Base-by-base conservation (phyloP, 2,888 invertebrate species). In the Pyrrhosoma nymphula region DNA sequence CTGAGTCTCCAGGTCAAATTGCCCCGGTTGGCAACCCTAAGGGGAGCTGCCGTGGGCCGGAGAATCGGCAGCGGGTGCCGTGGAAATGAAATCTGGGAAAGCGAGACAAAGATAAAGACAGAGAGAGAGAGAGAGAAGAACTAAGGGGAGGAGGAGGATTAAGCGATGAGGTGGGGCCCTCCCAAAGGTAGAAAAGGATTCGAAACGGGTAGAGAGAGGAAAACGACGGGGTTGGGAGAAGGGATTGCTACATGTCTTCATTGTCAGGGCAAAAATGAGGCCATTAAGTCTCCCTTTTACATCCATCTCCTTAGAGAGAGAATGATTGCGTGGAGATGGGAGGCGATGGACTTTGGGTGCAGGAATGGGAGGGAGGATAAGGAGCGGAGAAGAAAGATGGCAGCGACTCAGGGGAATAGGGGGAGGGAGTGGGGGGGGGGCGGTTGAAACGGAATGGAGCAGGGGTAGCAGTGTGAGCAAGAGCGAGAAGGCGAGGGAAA, bases 261-360 rank as follows among this genome's bases (percentile, higher is more conserved):
- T 82, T 82, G 30, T 82, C 82, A 82, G 82, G 82, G 35, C 82
- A 82, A 35, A 82, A 82, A 82, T 82, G 82, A 82, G 82, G 82
- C 82, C 82, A 82, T 82, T 82, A 82, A 82, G 26, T 47, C 60
- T 12, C 82, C 82, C 35, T 35, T 82, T 82, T 82, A 82, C 35
- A 82, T 82, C 82, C 82, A 82, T 82, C 89, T 56, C 89, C 56
- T 55, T 55, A 16, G n/a, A 2, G 89, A 26, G 89, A 89, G 56
- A 89, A 14, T 23, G 89, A 89, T 47, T 55, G 56, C 23, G 89
- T 20, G 89, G 89, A 47, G 47, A 47, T 39, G 39, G 88, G 23
- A 26, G 89, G 89, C 30, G 30, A 82, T 35, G 75, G 75, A 18
- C n/a, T 69, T 47, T 47, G 47, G 69, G 69, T 69, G 26, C 10